These are phyloP conservation scores for Polymixis flavicincta DNA, from an alignment of 2,888 invertebrate species.

Conservation along the genomic window DNA sequence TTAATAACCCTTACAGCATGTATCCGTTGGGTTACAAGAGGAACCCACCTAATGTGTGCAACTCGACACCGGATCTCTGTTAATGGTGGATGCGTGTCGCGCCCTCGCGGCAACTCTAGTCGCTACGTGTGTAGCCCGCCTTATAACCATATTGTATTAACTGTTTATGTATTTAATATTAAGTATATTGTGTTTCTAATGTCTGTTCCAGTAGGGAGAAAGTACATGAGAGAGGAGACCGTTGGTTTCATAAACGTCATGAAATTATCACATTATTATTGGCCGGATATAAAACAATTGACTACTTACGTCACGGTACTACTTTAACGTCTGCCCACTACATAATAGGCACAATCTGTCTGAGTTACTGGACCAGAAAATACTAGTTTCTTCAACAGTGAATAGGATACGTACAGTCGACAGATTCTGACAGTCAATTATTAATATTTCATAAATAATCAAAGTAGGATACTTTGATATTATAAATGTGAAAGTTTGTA, in stretches of 20 bases:
- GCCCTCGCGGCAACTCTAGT: slow-evolving; percentile 51
- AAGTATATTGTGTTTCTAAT: slow-evolving; percentile 42
- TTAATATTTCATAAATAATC: no score
- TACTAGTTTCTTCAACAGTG: background rate
- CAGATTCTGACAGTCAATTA: no score
- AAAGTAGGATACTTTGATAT: no score
- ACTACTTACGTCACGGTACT: background rate
- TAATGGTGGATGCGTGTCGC: slow-evolving; percentile 81
- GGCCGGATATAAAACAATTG: background rate
- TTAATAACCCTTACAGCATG: background rate
- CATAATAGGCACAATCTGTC: background rate
- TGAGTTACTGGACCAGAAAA: background rate
- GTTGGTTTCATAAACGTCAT: background rate
- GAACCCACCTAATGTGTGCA: slow-evolving; percentile 59
- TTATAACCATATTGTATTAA: slow-evolving; percentile 52
- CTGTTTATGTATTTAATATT: slow-evolving; percentile 51
- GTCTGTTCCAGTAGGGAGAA: slow-evolving; percentile 21
- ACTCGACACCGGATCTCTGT: slow-evolving; percentile 77
- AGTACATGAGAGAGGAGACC: background rate
- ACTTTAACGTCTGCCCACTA: background rate
- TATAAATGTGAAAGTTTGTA: no score
- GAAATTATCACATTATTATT: background rate
- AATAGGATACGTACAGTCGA: background rate
- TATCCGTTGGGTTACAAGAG: slow-evolving; percentile 35
- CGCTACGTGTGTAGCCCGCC: slow-evolving; percentile 53